Evolutionary conservation across 2,888 invertebrate genomes (phyloP), one percentile per base, ranked within the genome.

Genomic region (Balanococcus diminutus): DNA sequence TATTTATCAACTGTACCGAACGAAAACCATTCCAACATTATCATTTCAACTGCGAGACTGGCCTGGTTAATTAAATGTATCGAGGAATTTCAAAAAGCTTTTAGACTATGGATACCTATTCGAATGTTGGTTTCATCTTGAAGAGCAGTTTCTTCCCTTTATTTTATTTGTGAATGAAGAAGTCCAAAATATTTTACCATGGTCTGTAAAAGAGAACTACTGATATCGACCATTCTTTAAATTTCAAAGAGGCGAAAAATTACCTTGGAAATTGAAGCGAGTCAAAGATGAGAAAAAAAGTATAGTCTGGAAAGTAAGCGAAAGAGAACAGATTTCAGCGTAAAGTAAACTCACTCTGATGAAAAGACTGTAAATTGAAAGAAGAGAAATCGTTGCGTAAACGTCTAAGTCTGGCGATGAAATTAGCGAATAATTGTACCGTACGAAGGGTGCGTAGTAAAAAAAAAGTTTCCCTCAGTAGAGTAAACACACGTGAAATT

Each of bases 381-480:
- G 61, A 67, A 67, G 61, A 25, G 28, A 67, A 67, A 67, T 28
- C 61, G 61, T 67, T 67, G 61, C 61, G 61, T 67, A 28, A 67
- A 67, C 61, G 25, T 67, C 28, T 28, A 11, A 67, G 25, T 25
- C 25, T 25, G 16, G n/a, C 28, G 61, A 1, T 2, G 16, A 67
- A 67, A 67, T 67, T 67, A 67, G 61, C 25, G 61, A 67, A 67
- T 67, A 67, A 67, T 67, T 67, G 61, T 67, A 25, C 61, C 61
- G 61, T 28, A 67, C 19, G 22, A 8, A 28, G n/a, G 25, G 25
- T 67, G 42, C 61, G 28, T n/a, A 14, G 8, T 11, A 11, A 67
- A 67, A 67, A 67, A 67, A 42, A 0, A 0, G 14, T 42, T n/a
- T 25, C 61, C 4, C 3, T 67, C 28, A 9, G 61, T 28, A 67